Base-by-base conservation (phyloP, 2,888 invertebrate genomes). In the Agrochola lota region DNA sequence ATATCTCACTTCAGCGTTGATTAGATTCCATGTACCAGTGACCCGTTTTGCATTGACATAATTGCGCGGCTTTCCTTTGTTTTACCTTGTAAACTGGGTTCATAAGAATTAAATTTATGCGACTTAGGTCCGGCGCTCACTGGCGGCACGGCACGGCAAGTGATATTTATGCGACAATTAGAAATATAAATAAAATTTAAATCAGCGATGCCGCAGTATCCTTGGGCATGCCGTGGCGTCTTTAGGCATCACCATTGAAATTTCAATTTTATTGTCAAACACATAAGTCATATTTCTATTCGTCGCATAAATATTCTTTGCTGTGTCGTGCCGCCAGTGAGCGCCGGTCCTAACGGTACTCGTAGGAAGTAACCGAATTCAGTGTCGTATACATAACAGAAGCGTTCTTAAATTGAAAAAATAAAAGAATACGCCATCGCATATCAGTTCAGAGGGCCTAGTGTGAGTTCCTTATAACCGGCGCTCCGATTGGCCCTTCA, bases 41-140 rank as follows among this genome's bases (percentile, higher is more conserved):
- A 86, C 69, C 71, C 67, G 68, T 63, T 77, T 74, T 77, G 63
- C 68, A 67, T 78, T 75, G 52, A 74, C 62, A 76, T 79, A 77
- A 81, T 88, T 86, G 78, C 80, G 75, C 78, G 78, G 81, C 49
- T 73, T 72, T 66, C 43, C 12, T 71, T 71, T 57, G 30, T 59
- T 73, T 67, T 83, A 81, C 63, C 52, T 49, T 72, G 23, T 73
- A 77, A 57, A 66, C 74, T 71, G 52, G 63, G 72, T 67, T 86
- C 80, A 83, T 86, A 87, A 77, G 83, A 83, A 55, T 80, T 77
- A 59, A 23, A 84, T 71, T 69, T 71, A 77, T 86, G 77, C 87
- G 87, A 86, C 35, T 35, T 35, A 35, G 35, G 35, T 0, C 35
- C 35, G 35, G 35, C 35, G 35, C 35, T 35, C 35, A 35, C 35